These are phyloP conservation scores for Aulostomus chinensis DNA, from an alignment of 2,797 vertebrate species.

Conservation along the genomic window DNA sequence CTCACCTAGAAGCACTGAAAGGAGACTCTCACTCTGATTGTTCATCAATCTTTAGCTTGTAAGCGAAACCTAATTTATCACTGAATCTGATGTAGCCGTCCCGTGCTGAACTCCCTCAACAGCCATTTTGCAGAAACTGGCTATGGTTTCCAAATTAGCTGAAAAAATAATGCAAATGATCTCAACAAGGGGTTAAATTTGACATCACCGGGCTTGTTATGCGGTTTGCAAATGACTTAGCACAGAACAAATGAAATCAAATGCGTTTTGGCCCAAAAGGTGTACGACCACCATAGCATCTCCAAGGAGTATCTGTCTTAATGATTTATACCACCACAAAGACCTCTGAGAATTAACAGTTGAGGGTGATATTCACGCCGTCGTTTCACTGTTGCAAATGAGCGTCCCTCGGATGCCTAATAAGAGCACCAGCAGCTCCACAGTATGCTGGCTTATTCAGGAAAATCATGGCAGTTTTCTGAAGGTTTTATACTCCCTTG, in stretches of 20 bases:
- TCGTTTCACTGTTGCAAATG: conserved; percentile 72
- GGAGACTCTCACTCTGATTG: conserved; percentile 45
- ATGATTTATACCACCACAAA: conserved; percentile 80
- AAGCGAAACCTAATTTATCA: conserved; percentile 32
- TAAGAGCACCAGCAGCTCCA: too few species aligned
- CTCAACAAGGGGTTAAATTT: conserved; percentile 63
- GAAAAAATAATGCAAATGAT: conserved; percentile 59
- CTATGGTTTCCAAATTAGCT: conserved; percentile 35
- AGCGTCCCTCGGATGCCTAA: conserved; percentile 67
- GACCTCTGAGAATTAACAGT: conserved; percentile 79
- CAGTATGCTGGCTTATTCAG: conserved; percentile 24
- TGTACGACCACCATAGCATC: conserved; percentile 75
- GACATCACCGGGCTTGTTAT: conserved; percentile 66
- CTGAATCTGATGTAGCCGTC: conserved; percentile 31
- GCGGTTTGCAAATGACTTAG: conserved; percentile 40
- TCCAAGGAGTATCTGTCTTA: conserved; percentile 83
- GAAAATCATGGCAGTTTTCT: too few species aligned
- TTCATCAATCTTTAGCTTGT: conserved; percentile 49
- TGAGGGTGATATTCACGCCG: conserved; percentile 75
- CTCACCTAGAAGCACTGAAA: conserved; percentile 63
- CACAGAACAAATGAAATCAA: conserved; percentile 71
- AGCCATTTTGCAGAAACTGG: conserved; percentile 13
- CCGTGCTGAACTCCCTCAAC: conserved; percentile 11
- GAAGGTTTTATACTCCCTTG: conserved; percentile 26
- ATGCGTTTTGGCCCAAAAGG: conserved; percentile 67